Base-by-base conservation (phyloP, 2,888 invertebrate genomes). In the Myathropa florea region DNA sequence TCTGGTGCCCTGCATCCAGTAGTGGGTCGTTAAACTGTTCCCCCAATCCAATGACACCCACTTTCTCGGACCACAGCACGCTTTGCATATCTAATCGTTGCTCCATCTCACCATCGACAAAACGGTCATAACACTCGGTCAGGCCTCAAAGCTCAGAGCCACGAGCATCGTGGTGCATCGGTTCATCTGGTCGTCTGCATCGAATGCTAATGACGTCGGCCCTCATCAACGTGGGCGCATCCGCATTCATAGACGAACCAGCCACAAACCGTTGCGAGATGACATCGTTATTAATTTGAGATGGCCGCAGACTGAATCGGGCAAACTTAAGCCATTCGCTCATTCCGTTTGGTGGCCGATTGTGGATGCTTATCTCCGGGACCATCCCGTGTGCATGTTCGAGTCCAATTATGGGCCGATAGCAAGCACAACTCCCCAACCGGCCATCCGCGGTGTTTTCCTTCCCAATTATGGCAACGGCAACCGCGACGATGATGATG, bases 361-460 rank as follows among this genome's bases (percentile, higher is more conserved):
- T 46, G 46, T 46, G 46, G 46, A 46, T 46, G 18, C 46, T 46
- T 46, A 46, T 46, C 46, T 18, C 46, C 57, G 57, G 1, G 24
- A 57, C 57, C 24, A 24, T 57, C 14, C 57, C 67, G 57, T 59
- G 76, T 71, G 60, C 81, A 72, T 77, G 81, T 81, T 68, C 67
- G 36, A 63, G 68, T 68, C 67, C 84, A 72, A 85, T 81, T 85
- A 85, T 53, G 68, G 84, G 24, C 71, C 65, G 60, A 75, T 67
- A 75, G 39, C 21, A 65, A 18, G 46, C 46, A n/a, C 39, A n/a
- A 14, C n/a, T n/a, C n/a, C 39, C 39, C 39, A 14, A n/a, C 2
- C 39, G 18, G 18, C 18, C 14, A 14, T 3, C 2, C 39, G 14
- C 12, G 1, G 12, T 36, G 33, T 10, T 12, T 10, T 14, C 39